These are phyloP conservation scores for Mus spretus DNA, from an alignment of 2,797 vertebrate species.

Conservation along the genomic window DNA sequence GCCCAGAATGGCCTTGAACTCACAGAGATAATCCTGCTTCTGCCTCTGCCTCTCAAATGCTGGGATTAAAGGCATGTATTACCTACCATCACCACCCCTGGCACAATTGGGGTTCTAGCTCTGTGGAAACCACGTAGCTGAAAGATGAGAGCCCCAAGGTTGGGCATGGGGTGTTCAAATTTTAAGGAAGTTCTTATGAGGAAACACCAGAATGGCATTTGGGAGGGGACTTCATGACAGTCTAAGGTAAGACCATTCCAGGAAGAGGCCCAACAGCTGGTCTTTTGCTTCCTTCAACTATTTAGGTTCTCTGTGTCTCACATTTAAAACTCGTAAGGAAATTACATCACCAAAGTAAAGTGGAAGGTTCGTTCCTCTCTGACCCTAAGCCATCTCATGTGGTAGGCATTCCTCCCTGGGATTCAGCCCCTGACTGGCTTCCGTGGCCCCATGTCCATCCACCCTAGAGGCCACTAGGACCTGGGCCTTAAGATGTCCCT, in stretches of 20 bases:
- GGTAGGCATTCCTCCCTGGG: neutral
- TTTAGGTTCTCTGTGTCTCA: neutral
- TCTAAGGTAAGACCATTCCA: neutral
- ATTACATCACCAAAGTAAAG: neutral
- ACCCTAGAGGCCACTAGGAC: neutral
- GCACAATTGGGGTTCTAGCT: neutral
- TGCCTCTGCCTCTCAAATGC: neutral
- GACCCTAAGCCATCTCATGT: neutral
- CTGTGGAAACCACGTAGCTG: neutral
- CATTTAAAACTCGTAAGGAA: slow-evolving; percentile 39
- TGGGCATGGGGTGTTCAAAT: neutral
- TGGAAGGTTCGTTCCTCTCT: neutral
- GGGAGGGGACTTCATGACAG: neutral
- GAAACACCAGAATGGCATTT: neutral
- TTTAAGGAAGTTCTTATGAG: slow-evolving; percentile 14
- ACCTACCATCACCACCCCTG: neutral
- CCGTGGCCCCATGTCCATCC: neutral
- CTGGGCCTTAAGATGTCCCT: neutral
- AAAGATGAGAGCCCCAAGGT: neutral
- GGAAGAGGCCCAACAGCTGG: neutral
- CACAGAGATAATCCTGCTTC: neutral
- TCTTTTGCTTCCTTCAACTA: neutral
- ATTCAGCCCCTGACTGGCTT: neutral
- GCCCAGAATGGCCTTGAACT: neutral
- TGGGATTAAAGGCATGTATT: neutral